These are phyloP conservation scores for Chrosomus eos DNA, from an alignment of 2,797 vertebrate genomes.

Conservation along the genomic window DNA sequence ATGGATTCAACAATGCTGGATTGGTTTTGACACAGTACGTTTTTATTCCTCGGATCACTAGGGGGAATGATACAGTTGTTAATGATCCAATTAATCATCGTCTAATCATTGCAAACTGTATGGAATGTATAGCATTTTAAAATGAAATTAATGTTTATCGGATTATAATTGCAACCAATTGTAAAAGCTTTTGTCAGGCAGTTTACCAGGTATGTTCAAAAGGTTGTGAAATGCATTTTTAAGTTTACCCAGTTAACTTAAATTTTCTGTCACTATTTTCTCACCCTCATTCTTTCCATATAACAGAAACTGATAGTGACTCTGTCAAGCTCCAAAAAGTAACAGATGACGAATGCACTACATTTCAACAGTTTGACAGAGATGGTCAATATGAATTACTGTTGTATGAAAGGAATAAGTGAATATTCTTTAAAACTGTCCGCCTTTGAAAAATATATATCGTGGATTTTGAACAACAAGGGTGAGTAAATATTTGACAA, in stretches of 20 bases:
- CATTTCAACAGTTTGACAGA: not conserved
- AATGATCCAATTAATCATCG: conserved; percentile 47
- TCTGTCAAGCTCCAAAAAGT: not conserved
- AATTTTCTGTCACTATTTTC: not conserved
- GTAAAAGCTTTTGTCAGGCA: not conserved
- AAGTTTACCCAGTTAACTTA: not conserved
- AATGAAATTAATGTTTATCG: conserved; percentile 17
- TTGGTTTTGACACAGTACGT: conserved; percentile 25
- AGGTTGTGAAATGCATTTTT: not conserved
- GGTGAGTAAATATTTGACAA: no score
- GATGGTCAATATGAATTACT: not conserved
- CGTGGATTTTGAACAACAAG: no score
- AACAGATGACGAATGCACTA: not conserved
- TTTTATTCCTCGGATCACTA: conserved; percentile 45
- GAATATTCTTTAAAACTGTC: not conserved
- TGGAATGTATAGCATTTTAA: conserved; percentile 20
- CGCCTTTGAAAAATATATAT: not conserved
- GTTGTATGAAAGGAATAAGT: not conserved
- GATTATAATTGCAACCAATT: not conserved
- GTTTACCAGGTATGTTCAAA: not conserved
- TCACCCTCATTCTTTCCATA: not conserved
- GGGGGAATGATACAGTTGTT: conserved; percentile 42
- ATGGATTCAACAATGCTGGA: conserved; percentile 36
- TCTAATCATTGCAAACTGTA: conserved; percentile 26
- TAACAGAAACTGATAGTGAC: not conserved